These are phyloP conservation scores for Graphium colonna DNA, from an alignment of 2,888 invertebrate genomes.

Conservation along the genomic window DNA sequence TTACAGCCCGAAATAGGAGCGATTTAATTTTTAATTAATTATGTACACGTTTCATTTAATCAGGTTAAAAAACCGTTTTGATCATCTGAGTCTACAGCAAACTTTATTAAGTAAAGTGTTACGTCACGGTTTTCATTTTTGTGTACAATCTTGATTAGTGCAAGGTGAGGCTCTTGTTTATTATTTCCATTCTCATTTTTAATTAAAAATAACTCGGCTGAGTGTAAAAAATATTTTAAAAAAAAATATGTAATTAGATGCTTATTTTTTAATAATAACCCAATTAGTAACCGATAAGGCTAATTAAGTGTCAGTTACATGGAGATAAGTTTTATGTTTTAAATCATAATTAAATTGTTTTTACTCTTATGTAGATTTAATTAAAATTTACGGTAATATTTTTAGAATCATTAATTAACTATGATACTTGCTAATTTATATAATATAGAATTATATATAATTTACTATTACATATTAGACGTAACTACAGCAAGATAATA, in stretches of 20 bases:
- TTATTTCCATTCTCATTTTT: neutral
- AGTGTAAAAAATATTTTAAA: too few species aligned
- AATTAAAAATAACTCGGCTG: neutral
- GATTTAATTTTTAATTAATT: too few species aligned
- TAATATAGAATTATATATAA: too few species aligned
- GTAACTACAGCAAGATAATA: constrained; percentile 3
- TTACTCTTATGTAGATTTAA: too few species aligned
- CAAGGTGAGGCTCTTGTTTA: neutral
- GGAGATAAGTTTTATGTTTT: constrained; percentile 11
- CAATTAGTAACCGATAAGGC: constrained; percentile 49
- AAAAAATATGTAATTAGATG: too few species aligned
- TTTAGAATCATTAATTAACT: too few species aligned
- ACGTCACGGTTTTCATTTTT: neutral
- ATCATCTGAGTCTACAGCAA: neutral
- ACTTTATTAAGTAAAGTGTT: neutral
- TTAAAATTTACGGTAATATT: neutral
- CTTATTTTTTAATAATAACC: too few species aligned
- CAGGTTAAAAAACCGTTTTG: neutral
- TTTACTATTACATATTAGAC: constrained; percentile 2
- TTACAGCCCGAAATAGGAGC: too few species aligned
- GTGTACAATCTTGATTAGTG: neutral
- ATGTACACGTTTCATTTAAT: too few species aligned
- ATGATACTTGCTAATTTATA: too few species aligned
- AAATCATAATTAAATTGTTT: neutral
- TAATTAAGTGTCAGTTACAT: constrained; percentile 49